Conservation (phyloP, 2,888 invertebrate genomes). For the Aspidapion aeneum region DNA sequence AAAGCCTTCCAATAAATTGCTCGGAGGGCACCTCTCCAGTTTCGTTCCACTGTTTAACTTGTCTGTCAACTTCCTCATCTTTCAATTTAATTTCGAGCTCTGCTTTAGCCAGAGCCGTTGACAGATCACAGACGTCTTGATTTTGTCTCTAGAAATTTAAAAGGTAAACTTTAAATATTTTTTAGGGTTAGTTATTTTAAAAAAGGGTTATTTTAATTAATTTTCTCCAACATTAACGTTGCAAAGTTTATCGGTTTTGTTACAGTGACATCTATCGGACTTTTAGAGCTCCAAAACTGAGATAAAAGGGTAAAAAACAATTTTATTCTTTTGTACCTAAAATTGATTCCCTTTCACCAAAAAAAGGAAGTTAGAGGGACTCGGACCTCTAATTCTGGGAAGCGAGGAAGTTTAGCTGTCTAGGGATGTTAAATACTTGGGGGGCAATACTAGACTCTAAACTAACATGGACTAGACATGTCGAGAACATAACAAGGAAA, state of each 20-base stretch:
- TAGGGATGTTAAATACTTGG: no score
- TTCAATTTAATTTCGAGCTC: slow-evolving; percentile 42
- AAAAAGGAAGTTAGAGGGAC: background rate
- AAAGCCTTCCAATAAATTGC: slow-evolving; percentile 44
- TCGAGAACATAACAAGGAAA: background rate
- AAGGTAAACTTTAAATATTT: no score
- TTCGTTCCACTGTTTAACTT: slow-evolving; percentile 46
- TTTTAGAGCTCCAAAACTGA: no score
- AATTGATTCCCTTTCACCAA: background rate
- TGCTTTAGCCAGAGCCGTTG: slow-evolving; percentile 51
- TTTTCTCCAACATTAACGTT: no score
- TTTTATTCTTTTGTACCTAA: no score
- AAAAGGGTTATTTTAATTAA: no score
- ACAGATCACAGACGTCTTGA: slow-evolving; percentile 57
- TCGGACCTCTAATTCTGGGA: background rate
- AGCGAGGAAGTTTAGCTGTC: background rate
- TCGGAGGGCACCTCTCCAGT: slow-evolving; percentile 44
- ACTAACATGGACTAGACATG: background rate
- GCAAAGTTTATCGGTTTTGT: no score
- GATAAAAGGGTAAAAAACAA: no score
- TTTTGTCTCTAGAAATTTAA: slow-evolving; percentile 50
- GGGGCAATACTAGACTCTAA: background rate
- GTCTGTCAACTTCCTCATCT: slow-evolving; percentile 45
- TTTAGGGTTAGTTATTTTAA: no score
- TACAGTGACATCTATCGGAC: no score